A percentile compares a stretch with the other conserved stretches of the same genome.
Conservation (phyloP, 2,888 invertebrate species). For the Philhelius pedissequus region DNA sequence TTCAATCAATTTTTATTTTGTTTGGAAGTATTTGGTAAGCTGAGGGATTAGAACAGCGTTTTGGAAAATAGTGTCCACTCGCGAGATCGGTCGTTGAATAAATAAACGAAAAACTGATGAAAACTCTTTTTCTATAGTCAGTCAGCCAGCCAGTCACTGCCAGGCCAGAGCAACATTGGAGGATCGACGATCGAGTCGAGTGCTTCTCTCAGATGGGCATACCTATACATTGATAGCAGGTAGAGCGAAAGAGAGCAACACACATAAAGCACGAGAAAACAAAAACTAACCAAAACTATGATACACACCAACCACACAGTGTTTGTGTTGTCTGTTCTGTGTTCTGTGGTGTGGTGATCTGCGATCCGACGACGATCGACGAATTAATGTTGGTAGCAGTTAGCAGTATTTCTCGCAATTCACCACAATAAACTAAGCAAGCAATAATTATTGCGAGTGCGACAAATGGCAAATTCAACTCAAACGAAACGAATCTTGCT, state of each 20-base stretch:
- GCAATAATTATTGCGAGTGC: not conserved
- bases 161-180: conserved; percentile 50
- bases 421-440: conserved; percentile 11
- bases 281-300: conserved; percentile 9
- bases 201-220: conserved; percentile 63
- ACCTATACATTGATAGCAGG: conserved; percentile 43
- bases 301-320: not conserved
- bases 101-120: conserved; percentile 75
- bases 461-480: not conserved
- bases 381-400: not conserved
- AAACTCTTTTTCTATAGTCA: conserved; percentile 68
- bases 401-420: not conserved
- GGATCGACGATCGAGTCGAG: no score
- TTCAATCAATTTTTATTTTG: not conserved
- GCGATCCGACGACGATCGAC: no score
- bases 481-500: not conserved
- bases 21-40: conserved; percentile 48
- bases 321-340: not conserved
- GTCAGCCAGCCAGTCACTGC: no score
- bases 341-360: not conserved
- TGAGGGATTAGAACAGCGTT: conserved; percentile 63
- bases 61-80: conserved; percentile 78
- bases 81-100: conserved; percentile 79
- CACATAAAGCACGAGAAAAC: conserved; percentile 47
- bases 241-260: conserved; percentile 63